Percentiles rank a stretch among this genome's conserved stretches.
Conservation (phyloP, 2,797 vertebrate species). For the Loriculus beryllinus region DNA sequence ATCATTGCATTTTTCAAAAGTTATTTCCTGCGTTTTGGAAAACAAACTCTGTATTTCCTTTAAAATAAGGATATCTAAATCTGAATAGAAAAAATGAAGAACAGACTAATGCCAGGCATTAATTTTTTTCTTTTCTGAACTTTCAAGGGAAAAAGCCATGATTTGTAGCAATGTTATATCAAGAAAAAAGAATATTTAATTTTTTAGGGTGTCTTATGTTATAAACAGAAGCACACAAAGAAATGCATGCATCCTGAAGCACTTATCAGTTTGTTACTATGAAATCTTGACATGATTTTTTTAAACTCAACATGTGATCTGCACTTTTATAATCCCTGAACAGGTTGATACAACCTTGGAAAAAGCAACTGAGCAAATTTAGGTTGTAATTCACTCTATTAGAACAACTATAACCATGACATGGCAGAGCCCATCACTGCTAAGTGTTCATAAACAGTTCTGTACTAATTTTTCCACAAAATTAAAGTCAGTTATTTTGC, state of each 20-base stretch:
- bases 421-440: background rate
- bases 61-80: background rate
- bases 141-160: background rate
- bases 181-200: background rate
- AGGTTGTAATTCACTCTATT: background rate
- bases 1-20: conserved; percentile 9
- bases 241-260: background rate
- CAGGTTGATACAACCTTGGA: background rate
- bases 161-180: background rate
- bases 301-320: background rate
- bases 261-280: background rate
- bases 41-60: background rate
- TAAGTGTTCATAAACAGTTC: background rate
- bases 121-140: background rate
- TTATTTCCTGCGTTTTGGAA: conserved; percentile 17
- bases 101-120: background rate
- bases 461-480: background rate
- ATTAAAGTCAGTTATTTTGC: background rate
- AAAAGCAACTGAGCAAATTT: background rate
- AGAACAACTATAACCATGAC: background rate
- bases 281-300: background rate
- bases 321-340: background rate
- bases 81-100: background rate
- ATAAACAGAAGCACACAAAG: background rate
- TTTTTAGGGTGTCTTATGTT: background rate